Conservation (phyloP, 2,113 vertebrate genomes). For the Odobenus rosmarus region DNA sequence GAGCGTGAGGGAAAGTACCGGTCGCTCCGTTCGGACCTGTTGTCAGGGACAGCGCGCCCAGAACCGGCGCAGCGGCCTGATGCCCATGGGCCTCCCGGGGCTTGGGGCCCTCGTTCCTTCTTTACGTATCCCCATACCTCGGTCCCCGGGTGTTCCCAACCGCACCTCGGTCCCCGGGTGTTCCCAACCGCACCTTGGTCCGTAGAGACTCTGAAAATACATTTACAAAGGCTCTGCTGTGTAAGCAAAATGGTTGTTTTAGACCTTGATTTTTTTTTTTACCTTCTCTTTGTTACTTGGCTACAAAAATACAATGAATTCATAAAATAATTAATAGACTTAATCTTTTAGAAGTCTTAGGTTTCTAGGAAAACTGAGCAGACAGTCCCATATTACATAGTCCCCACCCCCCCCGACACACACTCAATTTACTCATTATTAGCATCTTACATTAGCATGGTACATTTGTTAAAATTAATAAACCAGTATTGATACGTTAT, state of each 20-base stretch:
- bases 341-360: neutral
- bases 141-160: no score
- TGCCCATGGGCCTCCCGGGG: neutral
- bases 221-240: neutral
- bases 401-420: neutral
- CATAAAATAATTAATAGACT: neutral
- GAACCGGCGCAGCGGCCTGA: rapidly evolving
- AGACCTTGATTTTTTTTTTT: neutral
- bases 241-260: neutral
- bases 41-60: rapidly evolving
- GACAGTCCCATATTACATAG: neutral
- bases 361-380: neutral
- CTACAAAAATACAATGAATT: neutral
- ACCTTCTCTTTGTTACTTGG: neutral
- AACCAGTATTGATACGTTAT: neutral
- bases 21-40: neutral
- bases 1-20: neutral
- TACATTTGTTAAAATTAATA: neutral
- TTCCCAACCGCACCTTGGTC: neutral
- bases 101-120: rapidly evolving
- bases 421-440: neutral
- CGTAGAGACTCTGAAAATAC: neutral
- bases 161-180: no score
- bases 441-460: neutral
- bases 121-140: rapidly evolving